Evolutionary conservation across 2,888 invertebrate species (phyloP).

Genomic region (Leuctra nigra): DNA sequence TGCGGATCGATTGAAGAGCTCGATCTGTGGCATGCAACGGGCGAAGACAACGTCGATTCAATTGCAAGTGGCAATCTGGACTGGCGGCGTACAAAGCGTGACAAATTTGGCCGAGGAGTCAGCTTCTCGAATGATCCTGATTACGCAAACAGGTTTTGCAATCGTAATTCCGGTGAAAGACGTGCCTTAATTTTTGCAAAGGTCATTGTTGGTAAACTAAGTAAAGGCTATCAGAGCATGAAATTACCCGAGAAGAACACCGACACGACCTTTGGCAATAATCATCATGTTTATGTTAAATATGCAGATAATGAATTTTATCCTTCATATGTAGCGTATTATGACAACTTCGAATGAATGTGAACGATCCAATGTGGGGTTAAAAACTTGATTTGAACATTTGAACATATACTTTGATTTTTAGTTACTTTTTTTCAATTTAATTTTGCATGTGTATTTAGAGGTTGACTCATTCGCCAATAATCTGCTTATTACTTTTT

Average conservation of each 20-base stretch:
- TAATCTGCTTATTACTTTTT: no score
- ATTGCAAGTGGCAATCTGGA: conserved; percentile 26
- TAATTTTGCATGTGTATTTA: no score
- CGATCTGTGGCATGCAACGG: conserved; percentile 25
- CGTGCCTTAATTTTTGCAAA: neutral
- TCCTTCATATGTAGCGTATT: conserved; percentile 36
- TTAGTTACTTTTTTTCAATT: no score
- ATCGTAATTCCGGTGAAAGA: conserved; percentile 1
- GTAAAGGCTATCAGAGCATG: neutral
- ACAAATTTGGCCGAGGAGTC: conserved; percentile 27
- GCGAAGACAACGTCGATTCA: conserved; percentile 11
- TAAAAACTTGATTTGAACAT: no score
- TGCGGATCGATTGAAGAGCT: conserved; percentile 11
- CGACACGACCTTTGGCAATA: conserved; percentile 18
- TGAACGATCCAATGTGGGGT: no score
- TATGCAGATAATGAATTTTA: conserved; percentile 38
- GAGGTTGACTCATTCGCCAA: no score
- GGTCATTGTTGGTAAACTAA: conserved; percentile 7
- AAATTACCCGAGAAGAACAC: neutral
- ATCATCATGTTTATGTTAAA: conserved; percentile 16
- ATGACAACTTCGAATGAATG: no score
- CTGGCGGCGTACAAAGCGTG: conserved; percentile 25
- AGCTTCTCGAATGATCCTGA: conserved; percentile 25
- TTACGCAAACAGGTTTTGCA: conserved; percentile 27
- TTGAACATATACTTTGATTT: no score